These are phyloP conservation scores for Litocranius walleri DNA, from an alignment of 2,113 vertebrate genomes.

Conservation along the genomic window DNA sequence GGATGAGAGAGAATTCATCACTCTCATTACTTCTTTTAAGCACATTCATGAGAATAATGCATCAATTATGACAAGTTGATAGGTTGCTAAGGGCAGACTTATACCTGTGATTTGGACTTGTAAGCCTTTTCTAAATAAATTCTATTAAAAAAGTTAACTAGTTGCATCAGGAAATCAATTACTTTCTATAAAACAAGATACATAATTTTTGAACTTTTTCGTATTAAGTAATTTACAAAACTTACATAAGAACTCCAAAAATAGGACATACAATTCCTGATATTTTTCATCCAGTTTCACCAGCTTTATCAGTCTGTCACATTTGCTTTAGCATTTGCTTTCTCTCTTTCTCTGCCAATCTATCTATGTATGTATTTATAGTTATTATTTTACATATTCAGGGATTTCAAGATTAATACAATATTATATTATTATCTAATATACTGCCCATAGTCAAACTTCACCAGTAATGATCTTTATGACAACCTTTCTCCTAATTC, in stretches of 20 bases:
- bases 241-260: background rate
- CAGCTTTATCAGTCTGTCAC: background rate
- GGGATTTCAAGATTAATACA: background rate
- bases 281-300: background rate
- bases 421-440: background rate
- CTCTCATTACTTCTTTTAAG: background rate
- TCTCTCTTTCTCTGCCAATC: background rate
- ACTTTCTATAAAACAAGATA: constrained; percentile 23
- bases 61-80: background rate
- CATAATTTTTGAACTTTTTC: background rate
- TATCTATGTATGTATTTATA: background rate
- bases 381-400: background rate
- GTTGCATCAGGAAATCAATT: background rate
- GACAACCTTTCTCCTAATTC: background rate
- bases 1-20: background rate
- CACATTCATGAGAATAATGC: background rate
- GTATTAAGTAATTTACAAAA: constrained; percentile 18
- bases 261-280: background rate
- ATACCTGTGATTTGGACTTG: background rate
- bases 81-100: background rate
- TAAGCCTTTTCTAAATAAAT: constrained; percentile 17
- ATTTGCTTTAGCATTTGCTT: background rate
- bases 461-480: background rate
- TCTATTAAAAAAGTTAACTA: background rate
- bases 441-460: background rate